phyloP scores from a whole-genome alignment of 2,888 invertebrate genomes.

The Lumbricus terrestris region DNA sequence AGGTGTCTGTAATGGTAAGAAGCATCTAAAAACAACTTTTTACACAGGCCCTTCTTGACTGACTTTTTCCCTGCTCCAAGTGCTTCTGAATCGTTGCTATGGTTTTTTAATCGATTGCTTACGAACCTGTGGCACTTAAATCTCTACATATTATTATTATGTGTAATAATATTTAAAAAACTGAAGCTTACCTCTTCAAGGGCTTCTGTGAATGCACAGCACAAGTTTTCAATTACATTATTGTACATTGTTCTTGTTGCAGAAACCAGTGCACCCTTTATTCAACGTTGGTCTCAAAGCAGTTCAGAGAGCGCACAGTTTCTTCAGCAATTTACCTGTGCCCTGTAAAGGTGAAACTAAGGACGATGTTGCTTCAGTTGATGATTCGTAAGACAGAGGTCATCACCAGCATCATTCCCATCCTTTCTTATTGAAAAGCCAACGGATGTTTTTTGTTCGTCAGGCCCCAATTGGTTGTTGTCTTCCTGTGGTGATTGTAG shows the following conservation, averaged over 20 bases:
- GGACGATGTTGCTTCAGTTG: neutral
- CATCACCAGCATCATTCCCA: neutral
- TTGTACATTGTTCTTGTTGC: constrained; percentile 26
- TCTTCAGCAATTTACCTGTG: constrained; percentile 51
- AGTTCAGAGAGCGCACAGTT: constrained; percentile 59
- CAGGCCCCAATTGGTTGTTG: neutral
- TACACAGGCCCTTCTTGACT: no score
- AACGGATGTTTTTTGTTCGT: neutral
- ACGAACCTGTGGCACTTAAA: no score
- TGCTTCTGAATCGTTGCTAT: no score
- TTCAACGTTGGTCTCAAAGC: constrained; percentile 77
- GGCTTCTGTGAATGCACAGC: neutral
- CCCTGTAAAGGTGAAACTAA: neutral
- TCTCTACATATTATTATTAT: no score
- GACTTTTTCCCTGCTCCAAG: no score
- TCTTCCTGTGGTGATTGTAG: neutral
- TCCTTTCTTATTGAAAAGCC: neutral
- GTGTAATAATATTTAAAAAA: neutral
- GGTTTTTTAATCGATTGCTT: no score
- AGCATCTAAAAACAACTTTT: no score
- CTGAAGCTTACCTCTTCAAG: neutral
- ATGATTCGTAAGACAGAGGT: neutral
- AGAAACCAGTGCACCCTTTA: constrained; percentile 75
- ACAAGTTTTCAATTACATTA: neutral
- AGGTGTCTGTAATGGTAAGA: neutral